Evolutionary conservation across 2,113 vertebrate species (phyloP).

Genomic region (Lampris megalopsis): DNA sequence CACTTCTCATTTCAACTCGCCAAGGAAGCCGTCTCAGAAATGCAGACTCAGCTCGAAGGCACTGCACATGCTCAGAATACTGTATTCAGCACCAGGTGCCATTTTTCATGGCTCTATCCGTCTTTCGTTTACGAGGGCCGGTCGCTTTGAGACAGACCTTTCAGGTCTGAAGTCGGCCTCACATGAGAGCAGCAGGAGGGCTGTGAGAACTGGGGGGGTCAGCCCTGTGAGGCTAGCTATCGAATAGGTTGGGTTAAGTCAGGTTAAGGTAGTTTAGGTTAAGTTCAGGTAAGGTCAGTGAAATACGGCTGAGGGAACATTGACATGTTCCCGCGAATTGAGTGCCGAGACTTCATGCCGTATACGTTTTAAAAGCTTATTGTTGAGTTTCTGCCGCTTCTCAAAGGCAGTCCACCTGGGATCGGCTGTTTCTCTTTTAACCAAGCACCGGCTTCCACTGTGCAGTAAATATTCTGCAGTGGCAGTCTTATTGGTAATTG

Average conservation of each 20-base stretch:
- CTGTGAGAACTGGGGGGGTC: neutral
- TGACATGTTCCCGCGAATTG: too few species aligned
- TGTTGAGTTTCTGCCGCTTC: too few species aligned
- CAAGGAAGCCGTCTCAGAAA: conserved; percentile 50
- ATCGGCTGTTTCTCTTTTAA: too few species aligned
- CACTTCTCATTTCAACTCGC: conserved; percentile 48
- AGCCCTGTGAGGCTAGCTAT: neutral
- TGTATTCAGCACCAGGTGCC: conserved; percentile 54
- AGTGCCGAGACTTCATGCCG: neutral
- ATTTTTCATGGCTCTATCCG: conserved; percentile 40
- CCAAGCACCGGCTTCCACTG: neutral
- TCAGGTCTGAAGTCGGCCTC: conserved; percentile 1
- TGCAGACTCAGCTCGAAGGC: conserved; percentile 55
- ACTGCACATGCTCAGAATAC: conserved; percentile 39
- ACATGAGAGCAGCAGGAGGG: conserved; percentile 1
- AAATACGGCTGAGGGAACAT: too few species aligned
- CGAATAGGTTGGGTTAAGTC: too few species aligned
- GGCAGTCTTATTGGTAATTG: neutral
- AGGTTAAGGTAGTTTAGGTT: too few species aligned
- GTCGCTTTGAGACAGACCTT: conserved; percentile 27
- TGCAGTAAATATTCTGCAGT: neutral
- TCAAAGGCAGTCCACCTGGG: too few species aligned
- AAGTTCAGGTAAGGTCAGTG: too few species aligned
- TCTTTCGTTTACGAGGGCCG: conserved; percentile 58
- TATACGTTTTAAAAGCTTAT: too few species aligned